Conservation (phyloP, 2,888 invertebrate species). For the Pediacus dermestoides region DNA sequence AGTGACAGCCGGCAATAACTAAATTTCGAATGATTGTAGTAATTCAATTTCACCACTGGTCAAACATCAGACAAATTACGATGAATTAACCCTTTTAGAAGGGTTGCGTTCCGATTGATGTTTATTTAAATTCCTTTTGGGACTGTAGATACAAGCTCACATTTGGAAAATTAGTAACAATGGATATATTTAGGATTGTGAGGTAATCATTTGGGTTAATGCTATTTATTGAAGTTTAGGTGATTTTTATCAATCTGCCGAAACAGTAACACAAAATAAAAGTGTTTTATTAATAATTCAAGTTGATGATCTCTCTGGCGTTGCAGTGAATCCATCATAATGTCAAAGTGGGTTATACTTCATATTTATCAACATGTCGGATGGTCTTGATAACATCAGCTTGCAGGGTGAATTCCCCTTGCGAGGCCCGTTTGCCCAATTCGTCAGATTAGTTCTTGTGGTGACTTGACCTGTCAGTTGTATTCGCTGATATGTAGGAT, state of each 20-base stretch:
- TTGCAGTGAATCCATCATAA: slow-evolving; percentile 22
- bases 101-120: too few species aligned
- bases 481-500: slow-evolving; percentile 10
- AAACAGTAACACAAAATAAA: slow-evolving; percentile 1
- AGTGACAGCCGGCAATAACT: slow-evolving; percentile 4
- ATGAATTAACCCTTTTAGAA: too few species aligned
- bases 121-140: too few species aligned
- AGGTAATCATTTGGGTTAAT: too few species aligned
- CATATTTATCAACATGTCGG: slow-evolving; percentile 24
- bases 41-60: slow-evolving; percentile 12
- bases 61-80: slow-evolving; percentile 17
- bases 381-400: background rate
- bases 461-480: slow-evolving; percentile 11
- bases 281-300: slow-evolving; percentile 15
- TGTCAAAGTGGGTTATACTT: slow-evolving; percentile 18
- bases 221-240: too few species aligned
- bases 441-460: slow-evolving; percentile 10
- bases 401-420: slow-evolving; percentile 9
- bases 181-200: too few species aligned
- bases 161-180: too few species aligned
- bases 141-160: too few species aligned
- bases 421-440: slow-evolving; percentile 11
- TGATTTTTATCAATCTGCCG: background rate
- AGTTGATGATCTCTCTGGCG: slow-evolving; percentile 14
- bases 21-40: slow-evolving; percentile 1